phyloP scores from a whole-genome alignment of 2,888 invertebrate genomes.

The Noctua janthina region DNA sequence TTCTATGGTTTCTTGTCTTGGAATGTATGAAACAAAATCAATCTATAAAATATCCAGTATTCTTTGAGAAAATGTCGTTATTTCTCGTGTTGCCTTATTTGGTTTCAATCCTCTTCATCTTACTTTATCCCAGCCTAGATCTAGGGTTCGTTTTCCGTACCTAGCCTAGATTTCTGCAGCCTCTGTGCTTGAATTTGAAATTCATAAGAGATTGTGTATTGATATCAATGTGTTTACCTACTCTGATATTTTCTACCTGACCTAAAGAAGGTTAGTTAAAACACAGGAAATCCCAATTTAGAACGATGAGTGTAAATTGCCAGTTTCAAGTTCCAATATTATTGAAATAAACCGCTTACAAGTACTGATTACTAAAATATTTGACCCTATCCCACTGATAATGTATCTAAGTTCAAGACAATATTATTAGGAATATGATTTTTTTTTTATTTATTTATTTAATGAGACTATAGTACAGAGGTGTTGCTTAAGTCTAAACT shows the following conservation, averaged over 20 bases:
- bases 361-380: conserved; percentile 51
- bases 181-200: conserved; percentile 13
- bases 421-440: conserved; percentile 24
- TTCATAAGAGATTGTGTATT: conserved; percentile 13
- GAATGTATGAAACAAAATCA: conserved; percentile 10
- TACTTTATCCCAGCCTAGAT: conserved; percentile 23
- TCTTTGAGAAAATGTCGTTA: conserved; percentile 10
- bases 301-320: neutral
- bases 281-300: neutral
- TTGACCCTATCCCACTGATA: conserved; percentile 59
- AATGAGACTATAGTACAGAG: no score
- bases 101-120: conserved; percentile 39
- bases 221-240: neutral
- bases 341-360: conserved; percentile 20
- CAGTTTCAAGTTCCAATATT: conserved; percentile 18
- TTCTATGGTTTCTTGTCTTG: conserved; percentile 3
- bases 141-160: neutral
- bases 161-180: conserved; percentile 5
- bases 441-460: no score
- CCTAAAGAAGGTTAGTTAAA: neutral
- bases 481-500: no score
- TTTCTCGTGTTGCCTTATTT: conserved; percentile 26
- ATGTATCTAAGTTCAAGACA: conserved; percentile 58
- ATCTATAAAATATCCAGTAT: neutral
- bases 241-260: neutral